Base-by-base conservation (phyloP, 30 jellyfish, hydroid and myxozoan genomes). In the Pelagia noctiluca region DNA sequence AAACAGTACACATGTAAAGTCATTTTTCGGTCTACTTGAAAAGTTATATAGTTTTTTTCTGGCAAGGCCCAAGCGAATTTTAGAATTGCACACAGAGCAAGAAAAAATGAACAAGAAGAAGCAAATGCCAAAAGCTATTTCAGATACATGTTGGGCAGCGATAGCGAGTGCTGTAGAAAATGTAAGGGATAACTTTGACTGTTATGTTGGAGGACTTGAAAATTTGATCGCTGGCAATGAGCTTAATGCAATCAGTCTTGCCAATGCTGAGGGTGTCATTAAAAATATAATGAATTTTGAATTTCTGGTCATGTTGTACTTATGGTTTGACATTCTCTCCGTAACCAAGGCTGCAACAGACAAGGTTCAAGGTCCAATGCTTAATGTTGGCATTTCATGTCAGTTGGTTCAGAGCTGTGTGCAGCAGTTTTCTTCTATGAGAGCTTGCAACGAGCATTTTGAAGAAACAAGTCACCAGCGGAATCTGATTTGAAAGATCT, bases 321-420 rank as follows among this genome's bases (percentile, higher is more conserved):
- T 61, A 61, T 61, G 74, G 74, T 61, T 61, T 10, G 28, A 61
- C 28, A 61, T 61, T 23, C 28, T 69, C 28, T 69, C 66, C 82
- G 46, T 33, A 46, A 35, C 36, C 35, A 78, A 78, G 35, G 89
- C 89, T 54, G 89, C 82, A 24, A 78, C 89, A 53, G 89, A 63
- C 69, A 78, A 57, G 88, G 88, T 76, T 76, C 88, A 76, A 76
- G 85, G 88, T 48, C 88, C 80, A 18, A 36, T 76, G 30, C 88
- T 76, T 76, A 76, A 76, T 54, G 37, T 76, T 76, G 77, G 79
- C 80, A 53, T 49, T 19, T 54, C 77, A 29, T 49, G 62, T 76
- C 77, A 66, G 60, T 66, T 66, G 79, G 60, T 66, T 22, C 22
- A 66, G 36, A 66, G 79, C 63, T 66, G 79, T 22, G 60, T 66